Percentiles rank a stretch among this genome's conserved stretches.
These are phyloP conservation scores for Prietella phreatophila DNA, from an alignment of 2,113 vertebrate species.

Conservation along the genomic window DNA sequence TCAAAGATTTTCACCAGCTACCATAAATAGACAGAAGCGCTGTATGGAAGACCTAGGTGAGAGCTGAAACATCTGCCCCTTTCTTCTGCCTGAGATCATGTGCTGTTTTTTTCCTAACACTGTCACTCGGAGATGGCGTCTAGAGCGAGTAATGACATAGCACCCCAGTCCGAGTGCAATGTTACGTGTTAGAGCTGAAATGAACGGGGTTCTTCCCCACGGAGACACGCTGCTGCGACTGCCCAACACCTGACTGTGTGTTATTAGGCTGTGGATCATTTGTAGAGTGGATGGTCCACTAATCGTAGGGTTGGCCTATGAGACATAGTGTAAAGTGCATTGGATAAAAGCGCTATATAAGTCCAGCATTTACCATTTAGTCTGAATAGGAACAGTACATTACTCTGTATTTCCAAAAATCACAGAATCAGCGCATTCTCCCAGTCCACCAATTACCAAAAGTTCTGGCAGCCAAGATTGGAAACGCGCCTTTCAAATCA, in stretches of 20 bases:
- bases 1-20: not conserved
- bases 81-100: not conserved
- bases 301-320: no score
- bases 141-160: conserved; percentile 46
- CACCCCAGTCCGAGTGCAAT: conserved; percentile 45
- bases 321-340: no score
- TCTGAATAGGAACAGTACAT: conserved; percentile 20
- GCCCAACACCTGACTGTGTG: not conserved
- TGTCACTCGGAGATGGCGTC: conserved; percentile 57
- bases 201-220: conserved; percentile 7
- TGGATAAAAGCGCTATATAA: no score
- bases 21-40: conserved; percentile 16
- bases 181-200: conserved; percentile 36
- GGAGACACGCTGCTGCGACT: conserved; percentile 5
- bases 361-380: not conserved
- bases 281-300: no score
- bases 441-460: not conserved
- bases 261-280: not conserved
- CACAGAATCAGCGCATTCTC: not conserved
- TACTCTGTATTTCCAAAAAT: not conserved
- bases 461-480: not conserved
- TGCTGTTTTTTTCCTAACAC: conserved; percentile 56
- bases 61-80: conserved; percentile 24
- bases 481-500: not conserved
- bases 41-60: not conserved